These are phyloP conservation scores for Archocentrus centrarchus DNA, from an alignment of 2,113 vertebrate species.

Conservation along the genomic window DNA sequence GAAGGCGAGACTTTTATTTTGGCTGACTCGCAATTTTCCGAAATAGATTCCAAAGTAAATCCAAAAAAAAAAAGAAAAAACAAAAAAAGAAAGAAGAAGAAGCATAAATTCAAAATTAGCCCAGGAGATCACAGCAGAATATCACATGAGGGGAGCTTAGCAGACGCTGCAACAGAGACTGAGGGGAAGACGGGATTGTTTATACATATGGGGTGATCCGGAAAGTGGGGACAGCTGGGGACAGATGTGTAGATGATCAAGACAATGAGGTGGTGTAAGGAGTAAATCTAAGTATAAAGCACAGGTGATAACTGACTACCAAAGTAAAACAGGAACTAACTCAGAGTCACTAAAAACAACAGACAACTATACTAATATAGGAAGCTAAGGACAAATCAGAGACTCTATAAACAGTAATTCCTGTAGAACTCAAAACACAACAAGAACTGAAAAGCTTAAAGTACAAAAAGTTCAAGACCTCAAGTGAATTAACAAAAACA, in stretches of 20 bases:
- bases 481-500: neutral
- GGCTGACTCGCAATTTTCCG: neutral
- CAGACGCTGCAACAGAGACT: neutral
- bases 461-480: neutral
- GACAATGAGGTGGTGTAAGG: neutral
- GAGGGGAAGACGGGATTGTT: neutral
- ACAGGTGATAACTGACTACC: neutral
- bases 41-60: slow-evolving; percentile 2
- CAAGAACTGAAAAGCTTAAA: no score
- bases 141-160: neutral
- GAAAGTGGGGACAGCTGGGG: neutral
- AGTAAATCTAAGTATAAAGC: neutral
- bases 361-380: neutral
- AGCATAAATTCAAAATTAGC: slow-evolving; percentile 4
- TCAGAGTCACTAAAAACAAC: neutral
- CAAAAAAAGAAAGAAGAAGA: no score
- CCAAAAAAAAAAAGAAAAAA: neutral
- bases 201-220: neutral
- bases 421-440: neutral
- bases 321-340: neutral
- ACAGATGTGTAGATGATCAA: neutral
- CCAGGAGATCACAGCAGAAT: neutral
- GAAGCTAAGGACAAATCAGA: neutral
- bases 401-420: neutral
- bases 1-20: slow-evolving; percentile 14